A percentile compares a stretch with the other conserved stretches of the same genome.
phyloP scores from a whole-genome alignment of 2,113 vertebrate species.

The Egretta garzetta region DNA sequence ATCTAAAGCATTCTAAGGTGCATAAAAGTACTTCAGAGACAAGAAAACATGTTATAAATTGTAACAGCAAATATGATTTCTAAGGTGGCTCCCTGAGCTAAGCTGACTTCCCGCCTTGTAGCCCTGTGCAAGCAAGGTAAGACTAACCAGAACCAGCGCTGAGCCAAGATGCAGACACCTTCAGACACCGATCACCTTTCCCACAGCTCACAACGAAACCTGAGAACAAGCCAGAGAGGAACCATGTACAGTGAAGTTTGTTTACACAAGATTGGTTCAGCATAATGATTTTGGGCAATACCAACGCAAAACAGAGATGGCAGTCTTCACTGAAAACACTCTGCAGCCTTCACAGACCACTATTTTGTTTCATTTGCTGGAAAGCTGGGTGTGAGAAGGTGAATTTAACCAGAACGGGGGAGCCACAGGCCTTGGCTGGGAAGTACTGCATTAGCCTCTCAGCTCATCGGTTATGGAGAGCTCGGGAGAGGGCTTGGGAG shows the following conservation, averaged over 20 bases:
- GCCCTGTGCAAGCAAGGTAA: neutral
- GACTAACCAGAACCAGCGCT: neutral
- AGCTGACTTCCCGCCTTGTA: fast-evolving
- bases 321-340: neutral
- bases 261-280: neutral
- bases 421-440: neutral
- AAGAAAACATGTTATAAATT: neutral
- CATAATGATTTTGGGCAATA: neutral
- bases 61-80: neutral
- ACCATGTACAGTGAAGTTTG: fast-evolving
- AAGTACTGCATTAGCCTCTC: neutral
- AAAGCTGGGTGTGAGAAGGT: neutral
- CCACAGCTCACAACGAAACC: neutral
- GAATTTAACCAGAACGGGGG: neutral
- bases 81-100: neutral
- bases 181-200: fast-evolving
- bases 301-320: neutral
- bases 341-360: fast-evolving
- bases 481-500: neutral
- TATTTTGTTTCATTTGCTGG: neutral
- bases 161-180: fast-evolving
- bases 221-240: neutral
- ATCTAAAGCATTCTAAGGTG: neutral
- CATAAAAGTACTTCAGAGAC: neutral
- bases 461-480: neutral